These are phyloP conservation scores for Saturnia japonica DNA, from an alignment of 2,888 invertebrate species.

Conservation along the genomic window DNA sequence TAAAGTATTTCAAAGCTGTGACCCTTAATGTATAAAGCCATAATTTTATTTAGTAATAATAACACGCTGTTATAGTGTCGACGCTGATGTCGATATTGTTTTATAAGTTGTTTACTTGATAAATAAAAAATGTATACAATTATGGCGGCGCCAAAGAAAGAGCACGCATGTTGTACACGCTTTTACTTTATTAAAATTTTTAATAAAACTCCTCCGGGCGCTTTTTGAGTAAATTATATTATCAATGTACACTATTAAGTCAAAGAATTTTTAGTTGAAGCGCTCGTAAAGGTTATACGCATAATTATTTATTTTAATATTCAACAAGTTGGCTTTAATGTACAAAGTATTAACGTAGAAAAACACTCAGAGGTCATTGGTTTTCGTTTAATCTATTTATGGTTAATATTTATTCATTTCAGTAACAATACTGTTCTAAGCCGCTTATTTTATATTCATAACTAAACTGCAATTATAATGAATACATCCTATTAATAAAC, in stretches of 20 bases:
- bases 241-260: not conserved
- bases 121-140: not conserved
- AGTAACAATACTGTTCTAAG: not conserved
- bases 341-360: not conserved
- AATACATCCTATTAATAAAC: not conserved
- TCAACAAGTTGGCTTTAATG: not conserved
- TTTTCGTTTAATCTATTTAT: not conserved
- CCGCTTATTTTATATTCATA: not conserved
- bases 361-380: not conserved
- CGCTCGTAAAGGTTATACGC: not conserved
- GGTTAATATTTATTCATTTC: not conserved
- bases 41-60: not conserved
- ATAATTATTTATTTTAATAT: not conserved
- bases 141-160: not conserved
- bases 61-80: not conserved
- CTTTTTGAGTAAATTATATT: not conserved
- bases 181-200: not conserved
- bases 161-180: not conserved
- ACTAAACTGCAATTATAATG: not conserved
- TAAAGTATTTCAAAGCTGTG: not conserved
- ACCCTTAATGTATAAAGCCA: not conserved
- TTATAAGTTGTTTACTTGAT: not conserved
- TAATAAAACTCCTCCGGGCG: too few relatives aligned
- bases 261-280: not conserved
- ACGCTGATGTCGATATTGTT: not conserved